Evolutionary conservation across 2,797 vertebrate species (phyloP).

Genomic region (Alfaro cultratus): DNA sequence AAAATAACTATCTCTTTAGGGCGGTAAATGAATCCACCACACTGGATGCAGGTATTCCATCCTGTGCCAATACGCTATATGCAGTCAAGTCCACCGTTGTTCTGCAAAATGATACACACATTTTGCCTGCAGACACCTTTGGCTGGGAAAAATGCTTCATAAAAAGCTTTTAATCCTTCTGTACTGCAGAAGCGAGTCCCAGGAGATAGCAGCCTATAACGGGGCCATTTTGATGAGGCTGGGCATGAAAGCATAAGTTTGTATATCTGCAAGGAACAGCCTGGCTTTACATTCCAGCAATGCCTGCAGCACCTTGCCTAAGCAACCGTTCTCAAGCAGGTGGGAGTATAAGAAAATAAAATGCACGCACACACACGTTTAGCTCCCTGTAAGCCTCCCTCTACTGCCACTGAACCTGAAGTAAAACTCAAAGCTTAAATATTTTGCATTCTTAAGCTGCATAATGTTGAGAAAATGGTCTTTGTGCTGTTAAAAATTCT

Average conservation of each 20-base stretch:
- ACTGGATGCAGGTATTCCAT: constrained; percentile 48
- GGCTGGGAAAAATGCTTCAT: constrained; percentile 70
- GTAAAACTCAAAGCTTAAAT: constrained; percentile 47
- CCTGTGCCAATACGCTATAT: constrained; percentile 4
- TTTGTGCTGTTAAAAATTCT: background rate
- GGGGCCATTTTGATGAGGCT: constrained; percentile 71
- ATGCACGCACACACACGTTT: constrained; percentile 24
- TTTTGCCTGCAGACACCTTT: constrained; percentile 65
- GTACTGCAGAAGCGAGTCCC: constrained; percentile 66
- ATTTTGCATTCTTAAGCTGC: constrained; percentile 41
- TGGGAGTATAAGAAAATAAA: constrained; percentile 25
- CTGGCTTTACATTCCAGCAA: constrained; percentile 61
- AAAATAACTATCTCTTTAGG: constrained; percentile 15
- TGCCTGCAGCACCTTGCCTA: constrained; percentile 56
- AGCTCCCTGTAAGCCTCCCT: constrained; percentile 47
- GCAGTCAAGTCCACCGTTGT: constrained; percentile 47
- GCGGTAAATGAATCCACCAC: constrained; percentile 55
- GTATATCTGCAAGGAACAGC: constrained; percentile 78
- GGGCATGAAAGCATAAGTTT: constrained; percentile 66
- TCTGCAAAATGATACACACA: constrained; percentile 48
- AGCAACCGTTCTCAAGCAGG: constrained; percentile 50
- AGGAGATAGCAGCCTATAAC: constrained; percentile 66
- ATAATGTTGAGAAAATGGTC: constrained; percentile 38
- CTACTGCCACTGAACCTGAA: constrained; percentile 38
- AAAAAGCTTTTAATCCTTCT: constrained; percentile 73